phyloP scores from a whole-genome alignment of 2,797 vertebrate species.

The Heteromormyrus szaboi region DNA sequence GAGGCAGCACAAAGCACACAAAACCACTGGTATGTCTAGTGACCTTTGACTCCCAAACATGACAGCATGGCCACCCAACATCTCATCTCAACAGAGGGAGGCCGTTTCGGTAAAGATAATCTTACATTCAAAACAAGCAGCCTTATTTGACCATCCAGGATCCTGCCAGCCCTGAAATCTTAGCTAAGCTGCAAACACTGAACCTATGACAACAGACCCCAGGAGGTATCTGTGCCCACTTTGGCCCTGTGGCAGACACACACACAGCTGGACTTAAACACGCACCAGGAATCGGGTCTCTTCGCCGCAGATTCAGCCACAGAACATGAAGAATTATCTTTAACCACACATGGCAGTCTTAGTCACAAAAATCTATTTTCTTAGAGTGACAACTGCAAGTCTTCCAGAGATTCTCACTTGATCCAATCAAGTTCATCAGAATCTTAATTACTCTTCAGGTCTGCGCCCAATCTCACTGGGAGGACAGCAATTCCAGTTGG shows the following conservation, averaged over 20 bases:
- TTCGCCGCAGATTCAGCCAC: background rate
- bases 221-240: background rate
- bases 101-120: background rate
- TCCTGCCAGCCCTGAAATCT: background rate
- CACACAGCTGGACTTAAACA: background rate
- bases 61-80: background rate
- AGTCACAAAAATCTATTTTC: background rate
- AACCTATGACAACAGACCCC: background rate
- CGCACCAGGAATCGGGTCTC: background rate
- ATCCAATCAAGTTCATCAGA: background rate
- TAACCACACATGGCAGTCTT: background rate
- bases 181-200: background rate
- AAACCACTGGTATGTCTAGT: background rate
- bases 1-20: background rate
- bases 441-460: background rate
- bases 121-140: background rate
- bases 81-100: background rate
- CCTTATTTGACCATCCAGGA: background rate
- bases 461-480: background rate
- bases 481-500: background rate
- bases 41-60: background rate
- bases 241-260: background rate
- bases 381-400: background rate
- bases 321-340: background rate
- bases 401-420: background rate